Base-by-base conservation (phyloP, 2,113 vertebrate species). In the Hydrolagus affinis region DNA sequence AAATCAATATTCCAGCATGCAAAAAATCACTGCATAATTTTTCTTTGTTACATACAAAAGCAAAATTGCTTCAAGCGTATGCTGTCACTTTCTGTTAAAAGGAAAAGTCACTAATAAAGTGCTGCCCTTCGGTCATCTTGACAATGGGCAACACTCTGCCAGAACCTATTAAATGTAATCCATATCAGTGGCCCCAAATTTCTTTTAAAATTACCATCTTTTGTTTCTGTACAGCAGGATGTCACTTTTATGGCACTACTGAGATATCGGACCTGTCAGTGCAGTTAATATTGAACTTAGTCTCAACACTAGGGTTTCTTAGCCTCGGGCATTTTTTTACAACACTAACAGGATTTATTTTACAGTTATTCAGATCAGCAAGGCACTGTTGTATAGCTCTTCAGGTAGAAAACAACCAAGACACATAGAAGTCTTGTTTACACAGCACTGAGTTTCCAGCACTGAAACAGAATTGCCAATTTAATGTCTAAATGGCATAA, bases 191-290 rank as follows among this genome's bases (percentile, higher is more conserved):
- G 92, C 94, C 95, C 92, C 78, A 95, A 96, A 94, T 95, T 94
- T 96, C 95, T 90, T 90, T 93, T 95, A 94, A 95, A 94, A 96
- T 96, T 94, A 96, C 89, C 91, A 92, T 96, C 95, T 94, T 94
- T 93, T 92, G 88, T 89, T 91, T 92, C 87, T 86, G 89, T 90
- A 88, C 90, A 94, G 92, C 93, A 92, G 89, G 88, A 93, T 93
- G 94, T 96, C 93, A 95, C 90, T 89, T 95, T 95, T 94, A 94
- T 96, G 94, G 94, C 93, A 91, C 93, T 91, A 93, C 83, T 89
- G 89, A 94, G 93, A 93, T 93, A 93, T 88, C 93, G 88, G 92
- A 91, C 90, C 92, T 96, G 95, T 96, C 96, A 95, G 89, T 87
- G 92, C 86, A 89, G 90, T 92, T 96, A 96, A 95, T 93, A 94